Evolutionary conservation across 2,888 invertebrate species (phyloP).

Genomic region (Callyntrura guangdongensis): DNA sequence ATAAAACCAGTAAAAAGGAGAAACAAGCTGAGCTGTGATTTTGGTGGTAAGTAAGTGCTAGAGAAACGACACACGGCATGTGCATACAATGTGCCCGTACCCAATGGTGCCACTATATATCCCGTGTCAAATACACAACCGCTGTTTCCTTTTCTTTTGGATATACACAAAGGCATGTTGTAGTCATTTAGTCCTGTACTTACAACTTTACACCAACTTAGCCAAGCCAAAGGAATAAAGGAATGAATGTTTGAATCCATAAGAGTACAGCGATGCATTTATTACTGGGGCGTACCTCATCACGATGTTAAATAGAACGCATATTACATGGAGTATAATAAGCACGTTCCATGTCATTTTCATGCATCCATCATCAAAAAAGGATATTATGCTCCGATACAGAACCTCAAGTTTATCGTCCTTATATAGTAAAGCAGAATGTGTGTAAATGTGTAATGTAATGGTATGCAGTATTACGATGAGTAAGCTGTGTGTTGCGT

Average conservation of each 20-base stretch:
- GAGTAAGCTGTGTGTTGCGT: not conserved
- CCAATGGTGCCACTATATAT: too few species aligned
- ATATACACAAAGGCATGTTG: too few species aligned
- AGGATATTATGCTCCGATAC: not conserved
- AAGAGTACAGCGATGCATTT: not conserved
- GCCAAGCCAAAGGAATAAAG: too few species aligned
- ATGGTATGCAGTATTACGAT: slow-evolving; percentile 1
- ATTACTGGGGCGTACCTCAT: slow-evolving; percentile 23
- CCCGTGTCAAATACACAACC: too few species aligned
- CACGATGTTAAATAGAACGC: slow-evolving; percentile 42
- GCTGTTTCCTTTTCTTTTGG: too few species aligned
- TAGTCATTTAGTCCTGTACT: slow-evolving; percentile 4
- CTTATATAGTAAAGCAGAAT: not conserved
- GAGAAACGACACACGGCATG: too few species aligned
- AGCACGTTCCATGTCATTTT: slow-evolving; percentile 34
- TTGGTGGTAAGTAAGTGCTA: too few species aligned
- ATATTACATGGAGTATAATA: slow-evolving; percentile 37
- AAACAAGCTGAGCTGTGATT: too few species aligned
- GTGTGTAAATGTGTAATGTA: not conserved
- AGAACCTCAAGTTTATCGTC: not conserved
- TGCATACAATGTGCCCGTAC: too few species aligned
- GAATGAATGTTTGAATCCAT: not conserved
- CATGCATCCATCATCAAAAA: slow-evolving; percentile 30
- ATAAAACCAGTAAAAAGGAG: too few species aligned
- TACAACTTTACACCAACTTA: too few species aligned